Evolutionary conservation across 2,113 vertebrate genomes (phyloP), one percentile per base, ranked within the genome.

Genomic region (Echinops telfairi): DNA sequence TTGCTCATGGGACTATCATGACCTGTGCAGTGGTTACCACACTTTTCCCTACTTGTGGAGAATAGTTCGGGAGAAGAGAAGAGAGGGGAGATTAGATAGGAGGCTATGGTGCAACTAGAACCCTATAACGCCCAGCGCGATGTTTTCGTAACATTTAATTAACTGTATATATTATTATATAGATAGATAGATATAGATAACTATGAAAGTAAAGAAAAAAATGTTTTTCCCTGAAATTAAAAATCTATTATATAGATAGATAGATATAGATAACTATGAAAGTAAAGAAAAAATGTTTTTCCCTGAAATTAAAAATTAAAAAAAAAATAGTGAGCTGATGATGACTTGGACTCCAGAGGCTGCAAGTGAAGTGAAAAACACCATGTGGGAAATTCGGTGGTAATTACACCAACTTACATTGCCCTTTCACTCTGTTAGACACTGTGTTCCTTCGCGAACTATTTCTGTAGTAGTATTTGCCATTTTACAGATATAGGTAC

Each of bases 1-100:
- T 14, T 19, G 5, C 22, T 14, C 29, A 25, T 3, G 2, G 2
- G 2, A 47, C 15, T 3, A 47, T 4, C 2, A 3, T 25, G 60
- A 43, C 27, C 20, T 73, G 36, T 47, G 66, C 25, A 77, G 57
- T 62, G 25, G 6, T 77, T 64, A 53, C n/a, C 12, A 10, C 23
- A 40, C 47, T 6, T 25, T 57, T 40, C 16, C 11, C n/a, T n/a
- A 19, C 36, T 33, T 27, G 33, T 33, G 43, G 12, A 93, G 10
- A 33, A 4, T 6, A 2, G 4, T 27, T 17, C 11, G 27, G 86
- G 53, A 19, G 20, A 4, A 71, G 31, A 83, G 66, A 10, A n/a
- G 40, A 7, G 29, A 68, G 11, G 19, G 75, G 7, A 33, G 3
- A 29, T 20, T 6, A 6, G 2, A 2, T n/a, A 53, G 10, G 20